Conservation (phyloP, 1,140 invertebrate genomes). For the Trichonephila clavata region DNA sequence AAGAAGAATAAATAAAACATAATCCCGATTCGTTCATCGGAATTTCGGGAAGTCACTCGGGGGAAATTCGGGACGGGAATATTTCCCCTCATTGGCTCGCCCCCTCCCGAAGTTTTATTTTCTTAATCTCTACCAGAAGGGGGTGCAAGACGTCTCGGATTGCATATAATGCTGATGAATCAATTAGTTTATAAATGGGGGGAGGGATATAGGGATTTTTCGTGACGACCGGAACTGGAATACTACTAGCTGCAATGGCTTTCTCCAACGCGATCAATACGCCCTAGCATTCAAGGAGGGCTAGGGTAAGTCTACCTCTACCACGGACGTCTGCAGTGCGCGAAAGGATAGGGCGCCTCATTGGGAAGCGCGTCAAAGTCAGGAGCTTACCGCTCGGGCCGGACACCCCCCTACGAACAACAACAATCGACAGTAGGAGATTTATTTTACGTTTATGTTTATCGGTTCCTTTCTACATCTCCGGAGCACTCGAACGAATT, state of each 20-base stretch:
- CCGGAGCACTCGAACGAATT: not conserved
- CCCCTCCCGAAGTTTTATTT: no score
- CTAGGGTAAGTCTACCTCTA: constrained; percentile 71
- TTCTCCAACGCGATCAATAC: constrained; percentile 63
- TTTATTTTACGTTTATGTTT: constrained; percentile 22
- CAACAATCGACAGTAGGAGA: constrained; percentile 55
- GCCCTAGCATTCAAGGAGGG: constrained; percentile 60
- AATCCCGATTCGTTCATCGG: not conserved
- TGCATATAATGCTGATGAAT: not conserved
- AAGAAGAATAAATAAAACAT: not conserved
- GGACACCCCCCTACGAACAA: constrained; percentile 68
- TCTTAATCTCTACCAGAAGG: no score
- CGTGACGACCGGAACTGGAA: constrained; percentile 46
- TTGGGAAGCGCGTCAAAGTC: constrained; percentile 41
- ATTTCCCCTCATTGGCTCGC: no score
- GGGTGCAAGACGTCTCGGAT: no score
- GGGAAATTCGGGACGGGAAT: not conserved
- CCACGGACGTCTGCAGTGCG: constrained; percentile 72
- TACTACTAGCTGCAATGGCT: constrained; percentile 65
- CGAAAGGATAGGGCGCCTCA: constrained; percentile 56
- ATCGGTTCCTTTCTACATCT: not conserved
- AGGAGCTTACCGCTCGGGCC: constrained; percentile 54
- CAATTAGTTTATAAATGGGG: constrained; percentile 19
- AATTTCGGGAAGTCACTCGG: not conserved
- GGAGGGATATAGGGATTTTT: not conserved